Percentiles rank a stretch among this genome's conserved stretches.
phyloP scores from a whole-genome alignment of 2,888 invertebrate species.

The Epicampocera succincta region DNA sequence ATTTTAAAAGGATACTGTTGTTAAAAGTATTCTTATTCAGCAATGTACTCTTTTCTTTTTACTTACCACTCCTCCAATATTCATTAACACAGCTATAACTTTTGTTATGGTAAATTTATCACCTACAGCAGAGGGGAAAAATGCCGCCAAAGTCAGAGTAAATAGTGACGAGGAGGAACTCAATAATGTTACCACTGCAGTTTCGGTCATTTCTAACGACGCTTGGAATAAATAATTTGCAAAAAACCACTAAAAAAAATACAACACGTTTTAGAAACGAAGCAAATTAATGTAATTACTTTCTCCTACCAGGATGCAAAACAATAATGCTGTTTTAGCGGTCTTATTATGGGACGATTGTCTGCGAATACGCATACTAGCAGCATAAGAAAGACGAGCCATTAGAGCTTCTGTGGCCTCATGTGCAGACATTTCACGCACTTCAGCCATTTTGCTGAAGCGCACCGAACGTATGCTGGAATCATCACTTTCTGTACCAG shows the following conservation, averaged over 20 bases:
- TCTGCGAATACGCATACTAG: constrained; percentile 90
- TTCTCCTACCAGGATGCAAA: constrained; percentile 89
- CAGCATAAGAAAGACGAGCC: constrained; percentile 96
- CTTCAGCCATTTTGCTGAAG: constrained; percentile 94
- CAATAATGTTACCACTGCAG: constrained; percentile 93
- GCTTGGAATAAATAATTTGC: constrained; percentile 96
- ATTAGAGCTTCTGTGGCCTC: constrained; percentile 96
- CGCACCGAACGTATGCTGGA: constrained; percentile 92
- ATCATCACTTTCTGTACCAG: constrained; percentile 92
- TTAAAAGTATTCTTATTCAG: too few species aligned
- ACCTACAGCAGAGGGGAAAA: constrained; percentile 90
- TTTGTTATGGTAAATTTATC: constrained; percentile 95
- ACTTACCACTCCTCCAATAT: constrained; percentile 90
- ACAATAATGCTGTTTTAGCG: constrained; percentile 91
- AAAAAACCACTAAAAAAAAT: constrained; percentile 90
- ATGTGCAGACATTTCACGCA: constrained; percentile 92
- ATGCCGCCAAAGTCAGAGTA: constrained; percentile 91
- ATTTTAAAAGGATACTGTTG: too few species aligned
- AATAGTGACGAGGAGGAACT: constrained; percentile 95
- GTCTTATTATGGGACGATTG: constrained; percentile 85
- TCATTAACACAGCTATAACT: constrained; percentile 89
- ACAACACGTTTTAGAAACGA: not conserved
- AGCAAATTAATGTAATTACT: not conserved
- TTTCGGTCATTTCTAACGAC: constrained; percentile 91
- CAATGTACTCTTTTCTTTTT: not conserved